phyloP scores from a whole-genome alignment of 2,113 vertebrate genomes.

The Pogonocichla stellata region DNA sequence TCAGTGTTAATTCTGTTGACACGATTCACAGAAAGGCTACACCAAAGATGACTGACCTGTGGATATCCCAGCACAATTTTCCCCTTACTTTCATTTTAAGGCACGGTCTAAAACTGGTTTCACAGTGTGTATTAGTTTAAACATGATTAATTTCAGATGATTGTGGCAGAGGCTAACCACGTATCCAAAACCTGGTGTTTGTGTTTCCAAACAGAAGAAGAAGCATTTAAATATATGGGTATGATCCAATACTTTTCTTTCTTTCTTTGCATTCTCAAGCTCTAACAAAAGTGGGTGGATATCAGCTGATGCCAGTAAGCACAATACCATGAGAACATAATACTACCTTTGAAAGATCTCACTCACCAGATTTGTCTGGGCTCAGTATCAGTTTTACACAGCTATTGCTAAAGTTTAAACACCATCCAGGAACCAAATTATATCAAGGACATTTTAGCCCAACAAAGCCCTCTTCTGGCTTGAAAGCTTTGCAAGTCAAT shows the following conservation, averaged over 20 bases:
- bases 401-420: not conserved
- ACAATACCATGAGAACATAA: not conserved
- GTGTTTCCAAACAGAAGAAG: not conserved
- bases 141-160: not conserved
- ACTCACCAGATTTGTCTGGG: not conserved
- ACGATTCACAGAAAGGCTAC: not conserved
- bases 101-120: not conserved
- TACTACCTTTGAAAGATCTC: not conserved
- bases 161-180: not conserved
- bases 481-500: not conserved
- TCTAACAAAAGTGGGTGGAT: not conserved
- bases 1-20: not conserved
- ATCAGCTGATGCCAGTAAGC: not conserved
- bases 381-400: not conserved
- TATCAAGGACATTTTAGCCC: not conserved
- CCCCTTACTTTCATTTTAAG: not conserved
- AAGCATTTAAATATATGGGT: not conserved
- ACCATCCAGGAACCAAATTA: not conserved
- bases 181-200: not conserved
- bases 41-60: not conserved
- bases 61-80: not conserved
- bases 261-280: not conserved
- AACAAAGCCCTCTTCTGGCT: not conserved
- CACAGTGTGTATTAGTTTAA: not conserved
- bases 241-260: not conserved